Conservation (phyloP, 2,888 invertebrate species). For the Pammene fasciana region DNA sequence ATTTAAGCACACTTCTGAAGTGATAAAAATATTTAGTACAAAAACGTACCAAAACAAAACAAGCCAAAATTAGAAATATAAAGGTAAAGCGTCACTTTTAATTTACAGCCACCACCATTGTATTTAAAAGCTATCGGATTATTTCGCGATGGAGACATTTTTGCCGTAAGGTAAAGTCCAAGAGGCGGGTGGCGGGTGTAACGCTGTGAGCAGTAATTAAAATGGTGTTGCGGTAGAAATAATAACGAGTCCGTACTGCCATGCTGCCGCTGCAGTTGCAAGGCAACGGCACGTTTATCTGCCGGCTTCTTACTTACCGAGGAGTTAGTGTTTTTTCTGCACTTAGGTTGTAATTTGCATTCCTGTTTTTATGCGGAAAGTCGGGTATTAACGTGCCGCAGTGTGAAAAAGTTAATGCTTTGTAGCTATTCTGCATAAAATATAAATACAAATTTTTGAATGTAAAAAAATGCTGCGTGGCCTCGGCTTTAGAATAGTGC, state of each 20-base stretch:
- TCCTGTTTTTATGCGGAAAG: conserved; percentile 14
- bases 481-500: no score
- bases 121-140: conserved; percentile 26
- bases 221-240: conserved; percentile 40
- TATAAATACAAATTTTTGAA: no score
- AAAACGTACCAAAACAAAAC: no score
- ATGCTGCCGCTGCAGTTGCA: conserved; percentile 28
- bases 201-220: conserved; percentile 35
- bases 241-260: conserved; percentile 33
- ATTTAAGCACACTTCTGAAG: no score
- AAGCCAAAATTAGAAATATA: no score
- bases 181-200: conserved; percentile 26
- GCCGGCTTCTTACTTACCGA: conserved; percentile 36
- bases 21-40: no score
- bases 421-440: not conserved
- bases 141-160: conserved; percentile 30
- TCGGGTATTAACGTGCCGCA: not conserved
- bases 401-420: conserved; percentile 9
- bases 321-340: conserved; percentile 32
- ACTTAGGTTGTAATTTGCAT: conserved; percentile 27
- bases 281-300: conserved; percentile 35
- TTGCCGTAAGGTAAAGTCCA: conserved; percentile 25
- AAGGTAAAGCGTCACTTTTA: not conserved
- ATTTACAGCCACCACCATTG: not conserved
- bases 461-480: not conserved